phyloP scores from a whole-genome alignment of 2,113 vertebrate genomes.

The Dunckerocampus dactyliophorus region DNA sequence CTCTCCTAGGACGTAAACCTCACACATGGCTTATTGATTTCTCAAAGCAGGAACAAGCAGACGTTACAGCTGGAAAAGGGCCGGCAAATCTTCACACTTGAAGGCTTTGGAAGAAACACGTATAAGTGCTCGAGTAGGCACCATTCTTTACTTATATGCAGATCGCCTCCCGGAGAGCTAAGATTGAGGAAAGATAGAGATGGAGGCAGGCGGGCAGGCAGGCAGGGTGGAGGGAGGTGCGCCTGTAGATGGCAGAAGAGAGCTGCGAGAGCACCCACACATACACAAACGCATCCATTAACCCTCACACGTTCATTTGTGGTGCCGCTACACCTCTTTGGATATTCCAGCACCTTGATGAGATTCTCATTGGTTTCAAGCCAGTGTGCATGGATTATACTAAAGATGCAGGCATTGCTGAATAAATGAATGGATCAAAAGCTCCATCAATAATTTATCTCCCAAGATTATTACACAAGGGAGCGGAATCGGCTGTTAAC shows the following conservation, averaged over 20 bases:
- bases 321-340: constrained; percentile 16
- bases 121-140: neutral
- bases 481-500: constrained; percentile 11
- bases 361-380: constrained; percentile 23
- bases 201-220: constrained; percentile 12
- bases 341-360: constrained; percentile 12
- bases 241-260: constrained; percentile 74
- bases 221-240: constrained; percentile 24
- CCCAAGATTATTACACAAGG: neutral
- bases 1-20: constrained; percentile 54
- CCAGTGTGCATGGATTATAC: constrained; percentile 10
- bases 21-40: constrained; percentile 63
- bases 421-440: constrained; percentile 27
- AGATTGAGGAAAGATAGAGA: constrained; percentile 19
- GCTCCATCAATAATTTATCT: constrained; percentile 5
- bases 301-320: constrained; percentile 20
- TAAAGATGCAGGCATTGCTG: constrained; percentile 11
- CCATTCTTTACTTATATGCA: neutral
- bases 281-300: constrained; percentile 18
- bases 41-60: constrained; percentile 25
- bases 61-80: constrained; percentile 2
- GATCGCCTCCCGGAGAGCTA: neutral
- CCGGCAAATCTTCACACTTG: constrained; percentile 24
- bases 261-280: constrained; percentile 48
- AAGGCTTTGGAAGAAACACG: neutral